phyloP scores from a whole-genome alignment of 2,888 invertebrate species.

The Ametastegia equiseti region DNA sequence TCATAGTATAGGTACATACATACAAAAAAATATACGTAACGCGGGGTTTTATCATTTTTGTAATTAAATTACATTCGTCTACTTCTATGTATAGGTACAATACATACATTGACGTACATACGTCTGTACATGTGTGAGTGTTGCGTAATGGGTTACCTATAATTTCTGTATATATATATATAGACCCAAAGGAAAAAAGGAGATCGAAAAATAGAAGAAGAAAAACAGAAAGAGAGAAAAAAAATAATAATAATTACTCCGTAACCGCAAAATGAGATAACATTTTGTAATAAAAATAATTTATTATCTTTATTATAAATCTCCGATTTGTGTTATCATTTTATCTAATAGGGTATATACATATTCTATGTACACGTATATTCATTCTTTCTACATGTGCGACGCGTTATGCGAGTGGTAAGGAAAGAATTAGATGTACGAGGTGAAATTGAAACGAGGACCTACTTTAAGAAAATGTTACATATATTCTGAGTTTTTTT shows the following conservation, averaged over 20 bases:
- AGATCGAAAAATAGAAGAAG: background rate
- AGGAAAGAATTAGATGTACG: no score
- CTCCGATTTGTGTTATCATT: no score
- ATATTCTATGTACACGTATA: no score
- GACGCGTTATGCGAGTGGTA: no score
- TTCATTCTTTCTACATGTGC: no score
- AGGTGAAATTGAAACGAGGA: no score
- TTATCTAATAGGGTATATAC: no score
- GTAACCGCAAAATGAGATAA: background rate
- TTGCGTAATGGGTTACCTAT: background rate
- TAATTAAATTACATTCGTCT: background rate
- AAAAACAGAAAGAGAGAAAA: background rate
- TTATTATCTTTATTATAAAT: no score
- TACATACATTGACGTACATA: background rate
- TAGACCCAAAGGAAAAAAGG: background rate
- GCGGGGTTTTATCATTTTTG: slow-evolving; percentile 3
- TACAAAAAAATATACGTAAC: background rate
- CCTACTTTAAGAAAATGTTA: no score
- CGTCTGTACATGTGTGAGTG: background rate
- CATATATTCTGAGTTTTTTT: no score
- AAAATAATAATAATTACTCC: background rate
- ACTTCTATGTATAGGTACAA: background rate
- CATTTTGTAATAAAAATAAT: background rate
- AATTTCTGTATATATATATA: background rate
- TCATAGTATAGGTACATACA: background rate